Base-by-base conservation (phyloP, 2,113 vertebrate species). In the Pseudonaja textilis region DNA sequence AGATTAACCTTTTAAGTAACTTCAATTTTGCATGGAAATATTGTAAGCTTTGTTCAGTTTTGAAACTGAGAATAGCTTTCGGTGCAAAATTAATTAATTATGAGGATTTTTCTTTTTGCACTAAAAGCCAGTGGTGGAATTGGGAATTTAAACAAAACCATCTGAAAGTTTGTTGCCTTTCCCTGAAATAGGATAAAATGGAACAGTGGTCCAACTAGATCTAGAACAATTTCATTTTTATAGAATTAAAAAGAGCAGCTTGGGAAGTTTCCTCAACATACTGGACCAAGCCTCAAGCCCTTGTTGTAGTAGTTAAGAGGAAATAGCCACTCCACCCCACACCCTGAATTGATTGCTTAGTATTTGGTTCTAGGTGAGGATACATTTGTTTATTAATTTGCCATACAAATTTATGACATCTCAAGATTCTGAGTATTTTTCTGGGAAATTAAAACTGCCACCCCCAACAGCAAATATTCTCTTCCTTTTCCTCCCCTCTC, bases 381-480 rank as follows among this genome's bases (percentile, higher is more conserved):
- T 6, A 74, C n/a, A 45, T 50, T 26, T 11, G 61, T 91, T 0
- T 0, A 2, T 86, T 25, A 9, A 3, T 91, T 91, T 90, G 55
- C 12, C 34, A 91, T 69, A 42, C 90, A 94, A 89, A 93, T 55
- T 88, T 86, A 56, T 90, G 22, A 91, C 39, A 92, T 88, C 95
- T 57, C 94, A 94, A 56, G 74, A 93, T 94, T 94, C 93, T 42
- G 25, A 93, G 96, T 93, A 92, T 93, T 95, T 95, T 3, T 1
- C 91, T 95, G 91, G 57, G 90, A 93, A 95, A 94, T 93, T 93
- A 93, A 94, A 95, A 93, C 95, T 95, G 94, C 11, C 92, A 96
- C 91, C 93, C 93, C 93, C 95, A 93, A 94, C 90, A 91, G 85
- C 91, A 89, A 95, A 91, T 42, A 59, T 90, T 89, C 93, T 95